Evolutionary conservation across 2,797 vertebrate species (phyloP).

Genomic region (Naso thynnoides): DNA sequence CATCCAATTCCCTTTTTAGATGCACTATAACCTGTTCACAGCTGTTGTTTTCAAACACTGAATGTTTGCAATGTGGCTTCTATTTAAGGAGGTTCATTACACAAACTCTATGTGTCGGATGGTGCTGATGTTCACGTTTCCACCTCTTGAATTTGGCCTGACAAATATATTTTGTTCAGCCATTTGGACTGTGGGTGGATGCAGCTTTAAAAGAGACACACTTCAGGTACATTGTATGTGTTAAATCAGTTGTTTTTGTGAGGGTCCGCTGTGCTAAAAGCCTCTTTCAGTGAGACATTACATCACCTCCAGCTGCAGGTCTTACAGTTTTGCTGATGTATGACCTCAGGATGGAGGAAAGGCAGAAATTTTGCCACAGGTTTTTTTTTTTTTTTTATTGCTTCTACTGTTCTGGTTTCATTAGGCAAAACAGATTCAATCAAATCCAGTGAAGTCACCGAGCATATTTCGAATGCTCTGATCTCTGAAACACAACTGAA

Average conservation of each 20-base stretch:
- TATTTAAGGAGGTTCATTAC: slow-evolving; percentile 1
- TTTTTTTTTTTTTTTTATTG: neutral
- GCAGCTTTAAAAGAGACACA: slow-evolving; percentile 27
- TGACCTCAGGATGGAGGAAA: slow-evolving; percentile 1
- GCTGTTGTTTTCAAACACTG: neutral
- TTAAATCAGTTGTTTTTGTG: slow-evolving; percentile 35
- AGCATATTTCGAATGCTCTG: neutral
- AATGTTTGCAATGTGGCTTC: neutral
- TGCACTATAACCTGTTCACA: slow-evolving; percentile 7
- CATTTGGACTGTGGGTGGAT: slow-evolving; percentile 28
- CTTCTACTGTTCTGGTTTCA: neutral
- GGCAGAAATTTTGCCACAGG: neutral
- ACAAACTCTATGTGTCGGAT: neutral
- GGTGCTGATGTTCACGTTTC: slow-evolving; percentile 5
- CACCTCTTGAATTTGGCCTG: slow-evolving; percentile 2
- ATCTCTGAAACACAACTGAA: slow-evolving; percentile 25
- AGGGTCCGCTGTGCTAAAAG: slow-evolving; percentile 33
- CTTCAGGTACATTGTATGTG: slow-evolving; percentile 48
- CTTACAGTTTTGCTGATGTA: neutral
- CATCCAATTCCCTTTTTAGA: neutral
- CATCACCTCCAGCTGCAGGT: slow-evolving; percentile 17
- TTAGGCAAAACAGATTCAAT: neutral
- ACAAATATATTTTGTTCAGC: slow-evolving; percentile 20
- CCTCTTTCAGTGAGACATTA: neutral
- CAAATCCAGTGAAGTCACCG: neutral